phyloP scores from a whole-genome alignment of 2,888 invertebrate species.

The Drosophila flavopinicola region DNA sequence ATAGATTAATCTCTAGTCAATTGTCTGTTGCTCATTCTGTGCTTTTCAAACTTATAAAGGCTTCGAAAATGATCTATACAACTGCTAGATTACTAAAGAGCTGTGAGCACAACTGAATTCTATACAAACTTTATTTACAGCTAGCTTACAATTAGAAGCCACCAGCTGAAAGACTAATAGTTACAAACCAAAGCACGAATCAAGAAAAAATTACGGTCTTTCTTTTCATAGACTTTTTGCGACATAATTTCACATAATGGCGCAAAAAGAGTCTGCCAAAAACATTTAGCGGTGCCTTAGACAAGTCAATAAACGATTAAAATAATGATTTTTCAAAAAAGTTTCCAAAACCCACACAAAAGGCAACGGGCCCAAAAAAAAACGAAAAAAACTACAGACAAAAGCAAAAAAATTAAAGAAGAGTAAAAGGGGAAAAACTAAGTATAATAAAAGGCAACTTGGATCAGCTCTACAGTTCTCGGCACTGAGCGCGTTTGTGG shows the following conservation, averaged over 20 bases:
- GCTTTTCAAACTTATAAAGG: too few relatives aligned
- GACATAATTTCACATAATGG: constrained; percentile 77
- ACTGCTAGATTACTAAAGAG: background rate
- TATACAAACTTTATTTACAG: background rate
- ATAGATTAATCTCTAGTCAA: too few relatives aligned
- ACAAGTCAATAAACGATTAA: constrained; percentile 81
- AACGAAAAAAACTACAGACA: constrained; percentile 44
- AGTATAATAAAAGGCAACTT: constrained; percentile 63
- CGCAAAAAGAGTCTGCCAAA: constrained; percentile 20
- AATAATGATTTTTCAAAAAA: constrained; percentile 69
- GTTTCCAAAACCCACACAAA: constrained; percentile 52
- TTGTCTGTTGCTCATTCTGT: too few relatives aligned
- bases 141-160: constrained; percentile 20
- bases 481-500: constrained; percentile 46
- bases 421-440: constrained; percentile 34
- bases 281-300: constrained; percentile 69
- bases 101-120: background rate
- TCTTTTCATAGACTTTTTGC: constrained; percentile 63
- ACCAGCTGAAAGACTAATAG: constrained; percentile 2
- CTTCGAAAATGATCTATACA: too few relatives aligned
- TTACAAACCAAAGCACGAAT: constrained; percentile 9
- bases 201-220: constrained; percentile 17
- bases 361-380: constrained; percentile 47
- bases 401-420: constrained; percentile 38
- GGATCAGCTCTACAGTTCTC: constrained; percentile 40